Percentiles rank a stretch among this genome's conserved stretches.
Evolutionary conservation across 1,140 invertebrate genomes (phyloP).

Genomic region (Zaprionus camerounensis): DNA sequence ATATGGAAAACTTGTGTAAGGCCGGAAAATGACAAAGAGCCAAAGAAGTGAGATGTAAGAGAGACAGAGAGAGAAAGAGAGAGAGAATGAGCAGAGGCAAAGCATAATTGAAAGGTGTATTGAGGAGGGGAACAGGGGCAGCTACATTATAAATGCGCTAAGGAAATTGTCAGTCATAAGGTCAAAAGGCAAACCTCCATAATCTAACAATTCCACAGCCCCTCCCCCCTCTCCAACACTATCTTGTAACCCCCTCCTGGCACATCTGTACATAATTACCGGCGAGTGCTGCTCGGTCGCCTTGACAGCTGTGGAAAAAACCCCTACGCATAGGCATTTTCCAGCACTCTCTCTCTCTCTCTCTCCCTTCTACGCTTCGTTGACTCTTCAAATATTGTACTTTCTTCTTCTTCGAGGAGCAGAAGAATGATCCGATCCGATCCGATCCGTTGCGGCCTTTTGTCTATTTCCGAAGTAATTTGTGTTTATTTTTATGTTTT

Average conservation of each 20-base stretch:
- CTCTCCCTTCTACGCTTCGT: constrained; percentile 45
- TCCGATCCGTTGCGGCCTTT: constrained; percentile 32
- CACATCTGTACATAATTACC: constrained; percentile 59
- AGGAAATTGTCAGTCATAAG: constrained; percentile 81
- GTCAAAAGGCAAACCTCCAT: constrained; percentile 56
- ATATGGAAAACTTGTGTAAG: constrained; percentile 77
- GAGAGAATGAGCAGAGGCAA: not conserved
- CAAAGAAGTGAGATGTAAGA: constrained; percentile 28
- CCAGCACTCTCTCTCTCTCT: constrained; percentile 11
- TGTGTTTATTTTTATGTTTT: constrained; percentile 83
- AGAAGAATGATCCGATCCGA: constrained; percentile 7
- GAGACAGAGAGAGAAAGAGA: not conserved
- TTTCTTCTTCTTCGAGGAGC: constrained; percentile 9
- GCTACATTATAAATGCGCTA: constrained; percentile 63
- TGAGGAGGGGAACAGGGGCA: constrained; percentile 1
- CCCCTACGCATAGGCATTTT: constrained; percentile 72
- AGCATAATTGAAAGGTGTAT: constrained; percentile 74
- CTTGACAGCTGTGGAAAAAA: constrained; percentile 73
- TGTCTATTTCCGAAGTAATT: constrained; percentile 78
- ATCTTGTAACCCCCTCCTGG: constrained; percentile 16
- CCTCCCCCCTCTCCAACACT: not conserved
- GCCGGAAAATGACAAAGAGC: constrained; percentile 59
- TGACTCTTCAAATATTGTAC: constrained; percentile 71
- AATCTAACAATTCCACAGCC: constrained; percentile 9
- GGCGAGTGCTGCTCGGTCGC: constrained; percentile 30